Conservation (phyloP, 1,140 invertebrate genomes). For the Drosophila nigrodunni region DNA sequence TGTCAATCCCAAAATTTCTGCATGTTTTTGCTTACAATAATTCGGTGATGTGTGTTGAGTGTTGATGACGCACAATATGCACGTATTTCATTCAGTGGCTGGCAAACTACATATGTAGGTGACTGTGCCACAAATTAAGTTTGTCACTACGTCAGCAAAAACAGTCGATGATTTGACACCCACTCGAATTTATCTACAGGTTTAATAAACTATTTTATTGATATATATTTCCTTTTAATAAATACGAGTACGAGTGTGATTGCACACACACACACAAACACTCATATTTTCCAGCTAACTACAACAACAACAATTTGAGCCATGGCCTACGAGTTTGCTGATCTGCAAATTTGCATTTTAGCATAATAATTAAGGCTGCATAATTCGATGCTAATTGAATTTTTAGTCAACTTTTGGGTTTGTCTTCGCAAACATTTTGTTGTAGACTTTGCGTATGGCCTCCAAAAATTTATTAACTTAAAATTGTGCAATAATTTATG, state of each 20-base stretch:
- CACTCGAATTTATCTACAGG: conserved; percentile 1
- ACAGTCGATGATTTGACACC: conserved; percentile 4
- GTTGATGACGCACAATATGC: conserved; percentile 48
- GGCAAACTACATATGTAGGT: background rate
- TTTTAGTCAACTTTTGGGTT: too few species aligned
- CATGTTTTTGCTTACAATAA: conserved; percentile 46
- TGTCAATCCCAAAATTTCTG: conserved; percentile 34
- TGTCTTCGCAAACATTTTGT: conserved; percentile 3
- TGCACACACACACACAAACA: background rate
- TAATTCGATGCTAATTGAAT: conserved; percentile 8
- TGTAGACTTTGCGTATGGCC: conserved; percentile 2
- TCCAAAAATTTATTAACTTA: conserved; percentile 2
- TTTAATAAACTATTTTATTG: conserved; percentile 1
- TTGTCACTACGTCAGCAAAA: background rate
- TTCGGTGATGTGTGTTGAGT: background rate
- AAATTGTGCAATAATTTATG: conserved; percentile 2
- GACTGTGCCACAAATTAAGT: conserved; percentile 6
- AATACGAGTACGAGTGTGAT: background rate
- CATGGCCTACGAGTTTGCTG: conserved; percentile 1
- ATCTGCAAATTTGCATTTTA: conserved; percentile 23
- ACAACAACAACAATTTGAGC: background rate
- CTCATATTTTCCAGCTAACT: too few species aligned
- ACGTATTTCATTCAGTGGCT: conserved; percentile 13
- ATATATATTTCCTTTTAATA: conserved; percentile 7
- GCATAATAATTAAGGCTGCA: conserved; percentile 23